Conservation (phyloP, 2,797 vertebrate species). For the Sitta carolinensis region DNA sequence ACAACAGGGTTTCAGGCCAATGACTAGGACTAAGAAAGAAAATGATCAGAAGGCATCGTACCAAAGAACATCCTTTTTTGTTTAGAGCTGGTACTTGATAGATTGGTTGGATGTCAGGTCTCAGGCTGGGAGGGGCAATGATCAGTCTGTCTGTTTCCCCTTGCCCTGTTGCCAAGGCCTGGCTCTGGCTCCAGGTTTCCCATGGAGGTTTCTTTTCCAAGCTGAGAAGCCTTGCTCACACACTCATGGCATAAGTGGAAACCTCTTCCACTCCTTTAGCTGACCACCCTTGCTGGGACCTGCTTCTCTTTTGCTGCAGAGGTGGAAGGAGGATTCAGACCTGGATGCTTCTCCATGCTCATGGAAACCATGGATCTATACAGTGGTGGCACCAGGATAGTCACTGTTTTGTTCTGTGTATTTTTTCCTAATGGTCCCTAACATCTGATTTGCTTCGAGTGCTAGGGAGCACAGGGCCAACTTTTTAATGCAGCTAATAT, state of each 20-base stretch:
- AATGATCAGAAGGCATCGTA: neutral
- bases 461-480: neutral
- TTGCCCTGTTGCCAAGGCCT: neutral
- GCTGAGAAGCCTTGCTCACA: neutral
- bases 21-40: neutral
- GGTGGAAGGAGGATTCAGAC: neutral
- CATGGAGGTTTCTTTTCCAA: neutral
- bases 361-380: neutral
- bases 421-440: neutral
- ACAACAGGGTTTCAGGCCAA: neutral
- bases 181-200: neutral
- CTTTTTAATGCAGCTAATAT: neutral
- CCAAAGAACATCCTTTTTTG: fast-evolving
- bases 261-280: neutral
- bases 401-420: neutral
- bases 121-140: neutral
- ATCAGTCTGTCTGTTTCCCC: neutral
- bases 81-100: fast-evolving
- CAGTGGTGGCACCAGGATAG: neutral
- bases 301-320: neutral
- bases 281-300: neutral
- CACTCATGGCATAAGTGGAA: neutral
- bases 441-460: neutral
- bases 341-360: neutral
- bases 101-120: neutral